Evolutionary conservation across 2,888 invertebrate species (phyloP).

Genomic region (Melanargia galathea): DNA sequence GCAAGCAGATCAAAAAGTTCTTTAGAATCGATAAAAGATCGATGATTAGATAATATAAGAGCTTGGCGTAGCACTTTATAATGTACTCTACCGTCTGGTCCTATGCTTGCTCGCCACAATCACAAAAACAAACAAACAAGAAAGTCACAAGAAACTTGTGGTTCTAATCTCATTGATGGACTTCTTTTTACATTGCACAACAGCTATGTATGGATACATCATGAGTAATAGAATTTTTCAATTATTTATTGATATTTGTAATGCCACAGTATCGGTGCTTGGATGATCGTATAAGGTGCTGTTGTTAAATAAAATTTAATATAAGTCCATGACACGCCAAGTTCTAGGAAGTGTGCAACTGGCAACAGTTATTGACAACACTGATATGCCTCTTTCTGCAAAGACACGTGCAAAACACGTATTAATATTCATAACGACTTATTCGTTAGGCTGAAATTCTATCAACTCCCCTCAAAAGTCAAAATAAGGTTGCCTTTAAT

Average conservation of each 20-base stretch:
- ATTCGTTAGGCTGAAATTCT: conserved; percentile 28
- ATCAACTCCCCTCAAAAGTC: conserved; percentile 20
- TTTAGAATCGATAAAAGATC: too few species aligned
- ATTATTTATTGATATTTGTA: conserved; percentile 23
- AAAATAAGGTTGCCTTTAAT: conserved; percentile 5
- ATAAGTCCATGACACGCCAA: conserved; percentile 51
- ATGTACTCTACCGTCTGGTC: too few species aligned
- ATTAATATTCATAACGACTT: conserved; percentile 39
- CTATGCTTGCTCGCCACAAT: too few species aligned
- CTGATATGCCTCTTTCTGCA: conserved; percentile 34
- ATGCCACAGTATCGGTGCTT: neutral
- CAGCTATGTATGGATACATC: conserved; percentile 12
- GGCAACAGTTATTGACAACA: conserved; percentile 19
- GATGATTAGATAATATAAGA: too few species aligned
- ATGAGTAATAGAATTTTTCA: conserved; percentile 12
- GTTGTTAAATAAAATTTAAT: conserved; percentile 43
- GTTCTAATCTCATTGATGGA: neutral
- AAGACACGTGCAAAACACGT: conserved; percentile 40
- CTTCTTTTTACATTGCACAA: neutral
- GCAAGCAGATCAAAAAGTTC: too few species aligned
- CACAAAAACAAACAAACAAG: too few species aligned
- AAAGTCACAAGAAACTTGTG: too few species aligned
- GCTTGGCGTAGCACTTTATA: too few species aligned
- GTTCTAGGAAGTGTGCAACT: conserved; percentile 46
- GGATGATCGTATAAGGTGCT: conserved; percentile 45